Conservation (phyloP, 2,113 vertebrate genomes). For the Synchiropus splendidus region DNA sequence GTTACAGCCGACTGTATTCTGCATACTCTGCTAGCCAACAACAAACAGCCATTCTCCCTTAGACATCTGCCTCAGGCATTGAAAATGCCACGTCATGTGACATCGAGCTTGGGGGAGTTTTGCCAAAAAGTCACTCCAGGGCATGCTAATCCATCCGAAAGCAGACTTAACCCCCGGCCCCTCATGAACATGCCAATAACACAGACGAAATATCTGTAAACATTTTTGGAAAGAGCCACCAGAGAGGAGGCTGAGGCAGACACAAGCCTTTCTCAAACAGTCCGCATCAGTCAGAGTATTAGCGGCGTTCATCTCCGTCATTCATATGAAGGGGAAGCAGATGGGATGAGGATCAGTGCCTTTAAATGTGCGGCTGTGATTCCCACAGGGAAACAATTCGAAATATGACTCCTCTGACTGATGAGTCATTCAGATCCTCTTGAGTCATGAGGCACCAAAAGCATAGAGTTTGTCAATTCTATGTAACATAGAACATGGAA, state of each 20-base stretch:
- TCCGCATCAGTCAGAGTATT: too few relatives aligned
- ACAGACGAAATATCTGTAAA: constrained; percentile 11
- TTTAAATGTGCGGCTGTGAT: too few relatives aligned
- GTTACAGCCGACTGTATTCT: too few relatives aligned
- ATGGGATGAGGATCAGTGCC: too few relatives aligned
- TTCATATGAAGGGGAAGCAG: neutral
- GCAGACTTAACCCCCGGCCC: constrained; percentile 15
- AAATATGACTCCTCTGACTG: neutral
- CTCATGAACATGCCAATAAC: constrained; percentile 2
- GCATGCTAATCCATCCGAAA: constrained; percentile 30
- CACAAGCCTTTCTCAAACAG: too few relatives aligned
- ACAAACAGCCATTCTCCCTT: too few relatives aligned
- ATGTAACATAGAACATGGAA: too few relatives aligned
- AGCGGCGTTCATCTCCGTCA: too few relatives aligned
- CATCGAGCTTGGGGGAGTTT: constrained; percentile 4
- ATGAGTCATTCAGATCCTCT: too few relatives aligned
- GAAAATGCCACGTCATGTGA: constrained; percentile 15
- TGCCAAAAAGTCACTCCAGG: constrained; percentile 31
- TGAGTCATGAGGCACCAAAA: too few relatives aligned
- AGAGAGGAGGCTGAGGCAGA: neutral
- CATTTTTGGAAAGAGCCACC: neutral
- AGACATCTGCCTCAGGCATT: constrained; percentile 4
- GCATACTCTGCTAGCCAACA: too few relatives aligned
- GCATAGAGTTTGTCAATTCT: too few relatives aligned
- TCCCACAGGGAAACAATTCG: neutral